Base-by-base conservation (phyloP, 2,113 vertebrate genomes). In the Leptobrachium leishanense region DNA sequence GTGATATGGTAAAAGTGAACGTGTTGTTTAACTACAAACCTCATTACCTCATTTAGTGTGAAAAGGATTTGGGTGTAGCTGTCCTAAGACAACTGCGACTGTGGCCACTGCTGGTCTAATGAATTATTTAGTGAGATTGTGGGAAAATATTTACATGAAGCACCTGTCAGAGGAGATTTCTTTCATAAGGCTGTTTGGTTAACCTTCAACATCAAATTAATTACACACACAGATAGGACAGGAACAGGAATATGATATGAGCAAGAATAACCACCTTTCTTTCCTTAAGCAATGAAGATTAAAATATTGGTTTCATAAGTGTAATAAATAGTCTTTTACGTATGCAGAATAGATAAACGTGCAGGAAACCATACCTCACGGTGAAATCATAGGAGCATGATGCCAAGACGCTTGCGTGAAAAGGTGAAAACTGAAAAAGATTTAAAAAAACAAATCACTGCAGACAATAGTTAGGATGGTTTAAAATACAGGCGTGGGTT, bases 371-470 rank as follows among this genome's bases (percentile, higher is more conserved):
- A 68, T 93, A 99, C 98, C 98, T 94, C 86, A 98, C 97, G 62
- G 95, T 95, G 87, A 99, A 99, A 88, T 99, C 98, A 64, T 99
- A 99, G 43, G 98, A 99, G 84, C 97, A 98, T 75, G 97, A 97
- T 0, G 94, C 97, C 90, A 99, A 68, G 82, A 94, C 46, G 0
- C 87, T 90, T 77, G 83, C 83, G 55, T 92, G 91, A 90, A 98
- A 99, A 0, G 98, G 97, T 74, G 95, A 98, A 88, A 97, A 99
- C 98, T 98, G 91, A 11, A 91, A 89, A 71, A 87, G 82, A 84
- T 64, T 59, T 2, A 80, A 64, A 62, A 46, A 9, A 53, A 46
- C 13, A 65, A 40, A 85, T 77, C 10, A 31, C 20, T 31, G 20
- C 20, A 31, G 20, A 31, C 40, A 73, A 59, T 43, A 13, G 10